phyloP scores from a whole-genome alignment of 2,888 invertebrate species.

The Diarsia rubi region DNA sequence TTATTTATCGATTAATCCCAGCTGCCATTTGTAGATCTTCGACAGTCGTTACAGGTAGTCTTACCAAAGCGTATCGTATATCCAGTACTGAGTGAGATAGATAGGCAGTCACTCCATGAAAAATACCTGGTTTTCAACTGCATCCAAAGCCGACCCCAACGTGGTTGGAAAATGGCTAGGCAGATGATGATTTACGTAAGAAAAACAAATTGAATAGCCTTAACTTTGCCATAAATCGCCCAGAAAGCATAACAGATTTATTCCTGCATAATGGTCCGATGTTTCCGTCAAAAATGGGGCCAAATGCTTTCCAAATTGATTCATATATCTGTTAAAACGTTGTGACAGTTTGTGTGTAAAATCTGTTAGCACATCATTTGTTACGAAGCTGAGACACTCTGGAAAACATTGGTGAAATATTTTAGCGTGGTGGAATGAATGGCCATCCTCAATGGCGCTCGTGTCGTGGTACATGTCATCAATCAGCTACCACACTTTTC shows the following conservation, averaged over 20 bases:
- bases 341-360: constrained; percentile 63
- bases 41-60: no score
- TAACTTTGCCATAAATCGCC: constrained; percentile 3
- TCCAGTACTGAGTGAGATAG: no score
- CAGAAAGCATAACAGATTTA: constrained; percentile 29
- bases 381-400: constrained; percentile 62
- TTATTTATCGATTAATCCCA: no score
- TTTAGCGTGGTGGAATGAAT: constrained; percentile 68
- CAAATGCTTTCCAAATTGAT: constrained; percentile 46
- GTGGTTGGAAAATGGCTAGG: no score
- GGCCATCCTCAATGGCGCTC: constrained; percentile 56
- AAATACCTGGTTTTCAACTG: no score
- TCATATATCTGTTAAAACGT: constrained; percentile 48
- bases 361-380: constrained; percentile 69
- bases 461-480: constrained; percentile 67
- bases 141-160: no score
- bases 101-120: no score
- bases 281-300: constrained; percentile 29
- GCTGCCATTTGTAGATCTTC: no score
- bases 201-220: constrained; percentile 12
- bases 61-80: no score
- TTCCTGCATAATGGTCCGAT: constrained; percentile 6
- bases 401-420: constrained; percentile 71
- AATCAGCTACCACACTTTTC: constrained; percentile 76
- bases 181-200: background rate